These are phyloP conservation scores for Amblyornis subalaris DNA, from an alignment of 2,113 vertebrate genomes.

Conservation along the genomic window DNA sequence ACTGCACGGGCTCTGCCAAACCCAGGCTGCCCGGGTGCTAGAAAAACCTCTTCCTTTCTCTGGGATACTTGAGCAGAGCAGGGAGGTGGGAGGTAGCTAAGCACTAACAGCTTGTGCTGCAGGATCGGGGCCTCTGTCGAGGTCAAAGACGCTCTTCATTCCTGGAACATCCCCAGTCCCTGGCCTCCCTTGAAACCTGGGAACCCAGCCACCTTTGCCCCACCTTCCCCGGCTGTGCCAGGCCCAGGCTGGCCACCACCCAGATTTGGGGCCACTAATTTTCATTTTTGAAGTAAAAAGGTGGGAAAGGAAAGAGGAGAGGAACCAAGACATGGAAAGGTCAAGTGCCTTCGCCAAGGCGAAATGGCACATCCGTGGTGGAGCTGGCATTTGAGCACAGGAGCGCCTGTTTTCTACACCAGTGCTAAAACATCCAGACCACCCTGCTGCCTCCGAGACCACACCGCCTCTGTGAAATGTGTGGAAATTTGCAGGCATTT, in stretches of 20 bases:
- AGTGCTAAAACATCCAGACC: conserved; percentile 63
- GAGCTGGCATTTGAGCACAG: not conserved
- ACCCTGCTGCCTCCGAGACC: conserved; percentile 65
- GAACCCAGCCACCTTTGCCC: conserved; percentile 69
- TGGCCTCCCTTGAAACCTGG: conserved; percentile 50
- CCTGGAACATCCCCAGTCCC: conserved; percentile 50
- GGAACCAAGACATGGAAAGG: not conserved
- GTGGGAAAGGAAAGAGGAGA: not conserved
- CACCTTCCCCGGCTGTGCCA: conserved; percentile 64
- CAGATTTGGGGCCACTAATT: conserved; percentile 32
- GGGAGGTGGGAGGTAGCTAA: conserved; percentile 33
- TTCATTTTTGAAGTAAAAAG: not conserved
- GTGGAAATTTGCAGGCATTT: conserved; percentile 72
- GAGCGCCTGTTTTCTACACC: conserved; percentile 23
- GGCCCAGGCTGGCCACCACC: conserved; percentile 48
- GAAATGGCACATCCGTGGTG: not conserved
- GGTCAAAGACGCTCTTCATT: conserved; percentile 30
- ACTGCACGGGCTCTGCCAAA: not conserved
- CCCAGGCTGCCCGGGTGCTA: not conserved
- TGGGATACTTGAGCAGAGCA: not conserved
- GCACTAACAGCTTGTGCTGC: conserved; percentile 21
- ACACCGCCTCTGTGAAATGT: conserved; percentile 70
- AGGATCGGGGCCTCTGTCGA: not conserved
- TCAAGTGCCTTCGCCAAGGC: not conserved
- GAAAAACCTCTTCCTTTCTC: conserved; percentile 18